These are phyloP conservation scores for Acanthosepion lycidas DNA, from an alignment of 2,888 invertebrate species.

Conservation along the genomic window DNA sequence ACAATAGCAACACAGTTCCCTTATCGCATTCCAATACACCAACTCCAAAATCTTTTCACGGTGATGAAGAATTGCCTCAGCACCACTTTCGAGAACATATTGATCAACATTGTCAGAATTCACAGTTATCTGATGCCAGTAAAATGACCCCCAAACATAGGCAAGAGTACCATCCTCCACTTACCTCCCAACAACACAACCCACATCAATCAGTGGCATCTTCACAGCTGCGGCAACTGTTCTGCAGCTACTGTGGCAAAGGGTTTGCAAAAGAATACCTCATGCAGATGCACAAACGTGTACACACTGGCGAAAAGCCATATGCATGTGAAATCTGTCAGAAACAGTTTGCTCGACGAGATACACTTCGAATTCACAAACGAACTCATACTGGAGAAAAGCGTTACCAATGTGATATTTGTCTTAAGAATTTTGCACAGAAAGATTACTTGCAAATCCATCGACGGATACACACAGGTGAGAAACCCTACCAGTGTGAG, in stretches of 20 bases:
- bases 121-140: not conserved
- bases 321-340: not conserved
- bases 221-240: not conserved
- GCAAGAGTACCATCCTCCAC: not conserved
- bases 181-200: not conserved
- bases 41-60: not conserved
- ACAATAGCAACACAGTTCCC: not conserved
- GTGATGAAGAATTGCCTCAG: not conserved
- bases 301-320: not conserved
- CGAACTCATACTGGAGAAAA: not conserved
- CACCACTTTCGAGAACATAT: not conserved
- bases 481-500: conserved; percentile 17
- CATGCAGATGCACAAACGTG: not conserved
- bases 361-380: conserved; percentile 24
- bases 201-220: not conserved
- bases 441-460: conserved; percentile 24
- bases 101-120: not conserved
- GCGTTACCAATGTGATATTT: not conserved
- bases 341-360: conserved; percentile 17
- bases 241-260: conserved; percentile 38
- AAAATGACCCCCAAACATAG: not conserved
- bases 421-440: conserved; percentile 34
- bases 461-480: not conserved
- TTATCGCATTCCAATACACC: not conserved
- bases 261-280: conserved; percentile 1